A percentile compares a stretch with the other conserved stretches of the same genome.
Conservation (phyloP, 2,113 vertebrate species). For the Hirundichthys speculiger region DNA sequence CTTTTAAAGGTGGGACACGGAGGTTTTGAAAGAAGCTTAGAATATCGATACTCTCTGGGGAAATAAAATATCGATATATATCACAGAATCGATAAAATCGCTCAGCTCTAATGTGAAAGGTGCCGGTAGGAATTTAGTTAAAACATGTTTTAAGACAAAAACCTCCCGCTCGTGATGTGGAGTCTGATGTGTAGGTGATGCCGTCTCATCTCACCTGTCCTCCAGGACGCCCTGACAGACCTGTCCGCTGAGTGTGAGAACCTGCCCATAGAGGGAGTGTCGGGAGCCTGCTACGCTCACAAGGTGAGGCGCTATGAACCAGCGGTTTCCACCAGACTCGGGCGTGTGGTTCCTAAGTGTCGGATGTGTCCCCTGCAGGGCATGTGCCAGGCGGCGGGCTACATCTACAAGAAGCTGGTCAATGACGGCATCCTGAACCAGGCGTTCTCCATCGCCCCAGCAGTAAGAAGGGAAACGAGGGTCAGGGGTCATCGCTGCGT, state of each 20-base stretch:
- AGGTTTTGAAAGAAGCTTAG: no score
- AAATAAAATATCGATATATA: no score
- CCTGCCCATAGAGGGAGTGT: slow-evolving; percentile 85
- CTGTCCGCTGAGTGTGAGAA: slow-evolving; percentile 92
- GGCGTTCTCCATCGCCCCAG: slow-evolving; percentile 90
- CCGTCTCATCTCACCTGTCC: no score
- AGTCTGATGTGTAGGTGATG: not conserved
- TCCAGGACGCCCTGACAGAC: slow-evolving; percentile 92
- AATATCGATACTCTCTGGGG: no score
- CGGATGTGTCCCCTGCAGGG: slow-evolving; percentile 73
- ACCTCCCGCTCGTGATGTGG: not conserved
- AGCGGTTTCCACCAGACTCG: not conserved
- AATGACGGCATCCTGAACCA: slow-evolving; percentile 94
- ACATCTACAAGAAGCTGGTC: slow-evolving; percentile 88
- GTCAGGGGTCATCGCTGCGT: no score
- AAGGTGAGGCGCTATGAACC: slow-evolving; percentile 80
- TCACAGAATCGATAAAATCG: no score
- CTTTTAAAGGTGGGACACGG: no score
- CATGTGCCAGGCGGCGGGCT: slow-evolving; percentile 91
- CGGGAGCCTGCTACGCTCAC: slow-evolving; percentile 89
- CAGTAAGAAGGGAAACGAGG: slow-evolving; percentile 79
- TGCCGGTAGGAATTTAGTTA: no score
- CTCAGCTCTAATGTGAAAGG: no score
- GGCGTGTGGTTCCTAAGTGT: not conserved
- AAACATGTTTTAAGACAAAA: no score